Evolutionary conservation across 2,888 invertebrate species (phyloP).

Genomic region (Agrilus biguttatus): DNA sequence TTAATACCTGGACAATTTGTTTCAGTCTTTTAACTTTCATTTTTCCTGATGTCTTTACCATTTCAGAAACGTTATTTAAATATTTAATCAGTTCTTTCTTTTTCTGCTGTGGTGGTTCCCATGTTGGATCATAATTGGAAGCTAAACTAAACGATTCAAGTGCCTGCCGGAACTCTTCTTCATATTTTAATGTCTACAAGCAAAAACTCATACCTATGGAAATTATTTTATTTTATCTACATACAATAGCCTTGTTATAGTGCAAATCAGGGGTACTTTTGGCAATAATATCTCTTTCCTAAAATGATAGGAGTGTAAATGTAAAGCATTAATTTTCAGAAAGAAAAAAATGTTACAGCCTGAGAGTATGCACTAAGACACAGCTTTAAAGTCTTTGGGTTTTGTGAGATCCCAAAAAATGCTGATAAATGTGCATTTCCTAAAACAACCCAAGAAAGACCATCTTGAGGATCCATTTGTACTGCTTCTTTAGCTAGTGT

Average conservation of each 20-base stretch:
- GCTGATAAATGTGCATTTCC: constrained; percentile 75
- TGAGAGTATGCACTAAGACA: constrained; percentile 70
- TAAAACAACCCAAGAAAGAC: constrained; percentile 68
- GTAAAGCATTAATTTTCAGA: constrained; percentile 1
- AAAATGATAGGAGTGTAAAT: constrained; percentile 14
- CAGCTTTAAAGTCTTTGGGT: constrained; percentile 52
- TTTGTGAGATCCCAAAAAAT: constrained; percentile 62
- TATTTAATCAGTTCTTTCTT: constrained; percentile 48
- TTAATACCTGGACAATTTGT: constrained; percentile 46
- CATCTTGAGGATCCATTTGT: constrained; percentile 59
- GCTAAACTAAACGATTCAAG: constrained; percentile 55
- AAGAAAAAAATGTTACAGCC: constrained; percentile 39
- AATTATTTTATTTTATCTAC: constrained; percentile 20
- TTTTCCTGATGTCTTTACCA: constrained; percentile 53
- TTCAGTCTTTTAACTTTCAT: constrained; percentile 57
- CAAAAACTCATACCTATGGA: constrained; percentile 2
- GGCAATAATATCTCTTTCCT: constrained; percentile 57
- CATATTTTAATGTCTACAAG: constrained; percentile 58
- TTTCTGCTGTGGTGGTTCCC: constrained; percentile 52
- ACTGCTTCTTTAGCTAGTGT: constrained; percentile 72
- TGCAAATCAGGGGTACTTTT: constrained; percentile 64
- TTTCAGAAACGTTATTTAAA: constrained; percentile 46
- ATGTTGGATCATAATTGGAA: constrained; percentile 56
- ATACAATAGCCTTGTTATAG: constrained; percentile 72
- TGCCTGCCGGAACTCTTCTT: constrained; percentile 59